Percentiles rank a stretch among this genome's conserved stretches.
Evolutionary conservation across 30 jellyfish, hydroid and myxozoan species (phyloP).

Genomic region (Aurelia aurita complex sp. Pacific): DNA sequence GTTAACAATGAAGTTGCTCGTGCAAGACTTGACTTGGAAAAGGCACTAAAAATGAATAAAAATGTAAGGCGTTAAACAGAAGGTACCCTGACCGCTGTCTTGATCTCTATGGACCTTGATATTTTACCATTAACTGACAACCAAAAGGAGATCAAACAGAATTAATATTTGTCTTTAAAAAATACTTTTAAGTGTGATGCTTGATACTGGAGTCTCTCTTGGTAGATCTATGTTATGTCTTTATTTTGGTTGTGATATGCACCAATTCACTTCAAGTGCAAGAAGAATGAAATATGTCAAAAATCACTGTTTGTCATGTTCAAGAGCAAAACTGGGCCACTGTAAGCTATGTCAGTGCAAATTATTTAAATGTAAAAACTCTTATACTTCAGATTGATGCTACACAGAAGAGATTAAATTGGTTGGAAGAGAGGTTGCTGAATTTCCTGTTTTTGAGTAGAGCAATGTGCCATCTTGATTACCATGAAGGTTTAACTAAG

Average conservation of each 20-base stretch:
- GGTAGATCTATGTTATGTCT: no score
- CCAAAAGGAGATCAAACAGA: no score
- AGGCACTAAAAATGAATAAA: neutral
- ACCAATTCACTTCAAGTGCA: neutral
- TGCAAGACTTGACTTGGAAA: slow-evolving; percentile 44
- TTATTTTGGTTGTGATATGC: no score
- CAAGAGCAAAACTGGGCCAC: no score
- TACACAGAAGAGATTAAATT: slow-evolving; percentile 28
- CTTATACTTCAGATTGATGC: slow-evolving; percentile 16
- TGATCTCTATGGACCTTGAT: neutral
- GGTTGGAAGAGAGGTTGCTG: slow-evolving; percentile 53
- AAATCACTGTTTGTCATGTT: neutral
- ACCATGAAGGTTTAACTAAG: slow-evolving; percentile 3
- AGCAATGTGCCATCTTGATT: slow-evolving; percentile 48
- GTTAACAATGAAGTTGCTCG: slow-evolving; percentile 23
- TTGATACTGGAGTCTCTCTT: no score
- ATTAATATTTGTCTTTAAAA: no score
- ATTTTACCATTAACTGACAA: neutral
- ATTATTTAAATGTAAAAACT: neutral
- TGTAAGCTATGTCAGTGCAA: no score
- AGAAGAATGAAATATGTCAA: no score
- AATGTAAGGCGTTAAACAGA: neutral
- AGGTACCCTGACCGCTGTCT: neutral
- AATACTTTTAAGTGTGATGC: no score
- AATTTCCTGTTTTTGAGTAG: slow-evolving; percentile 38